These are phyloP conservation scores for Strigamia maritima DNA, from an alignment of 2,888 invertebrate genomes.

Conservation along the genomic window DNA sequence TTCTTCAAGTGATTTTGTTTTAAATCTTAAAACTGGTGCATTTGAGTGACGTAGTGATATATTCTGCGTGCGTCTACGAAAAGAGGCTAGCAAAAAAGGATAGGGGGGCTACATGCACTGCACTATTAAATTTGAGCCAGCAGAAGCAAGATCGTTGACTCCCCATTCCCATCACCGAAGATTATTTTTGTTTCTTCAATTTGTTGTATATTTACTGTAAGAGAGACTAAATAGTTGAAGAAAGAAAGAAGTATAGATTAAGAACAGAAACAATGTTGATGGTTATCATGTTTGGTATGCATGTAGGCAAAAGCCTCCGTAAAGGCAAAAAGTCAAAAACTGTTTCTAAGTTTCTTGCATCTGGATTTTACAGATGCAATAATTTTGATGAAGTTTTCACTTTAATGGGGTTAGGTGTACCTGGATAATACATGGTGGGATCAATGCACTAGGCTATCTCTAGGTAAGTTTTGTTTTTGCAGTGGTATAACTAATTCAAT, in stretches of 20 bases:
- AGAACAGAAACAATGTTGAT: neutral
- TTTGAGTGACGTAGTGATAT: neutral
- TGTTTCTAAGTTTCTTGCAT: too few relatives aligned
- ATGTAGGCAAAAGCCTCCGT: too few relatives aligned
- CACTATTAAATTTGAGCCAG: neutral
- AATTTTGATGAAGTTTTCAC: too few relatives aligned
- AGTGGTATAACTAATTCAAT: too few relatives aligned
- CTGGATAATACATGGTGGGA: too few relatives aligned
- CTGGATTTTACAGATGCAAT: too few relatives aligned
- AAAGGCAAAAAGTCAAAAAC: too few relatives aligned
- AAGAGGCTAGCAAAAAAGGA: conserved; percentile 5
- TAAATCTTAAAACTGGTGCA: neutral
- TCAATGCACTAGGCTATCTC: too few relatives aligned
- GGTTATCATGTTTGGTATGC: too few relatives aligned
- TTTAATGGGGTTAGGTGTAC: too few relatives aligned
- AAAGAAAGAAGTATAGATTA: neutral
- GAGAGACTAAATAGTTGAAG: conserved; percentile 9
- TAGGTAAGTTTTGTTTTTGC: too few relatives aligned
- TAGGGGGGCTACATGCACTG: conserved; percentile 8
- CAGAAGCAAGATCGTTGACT: conserved; percentile 35
- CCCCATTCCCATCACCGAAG: conserved; percentile 36
- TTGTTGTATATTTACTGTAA: conserved; percentile 1
- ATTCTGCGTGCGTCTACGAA: neutral
- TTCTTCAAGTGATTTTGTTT: neutral
- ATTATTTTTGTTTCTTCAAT: neutral